Conservation (phyloP, 2,888 invertebrate genomes). For the Torymus tubicola region DNA sequence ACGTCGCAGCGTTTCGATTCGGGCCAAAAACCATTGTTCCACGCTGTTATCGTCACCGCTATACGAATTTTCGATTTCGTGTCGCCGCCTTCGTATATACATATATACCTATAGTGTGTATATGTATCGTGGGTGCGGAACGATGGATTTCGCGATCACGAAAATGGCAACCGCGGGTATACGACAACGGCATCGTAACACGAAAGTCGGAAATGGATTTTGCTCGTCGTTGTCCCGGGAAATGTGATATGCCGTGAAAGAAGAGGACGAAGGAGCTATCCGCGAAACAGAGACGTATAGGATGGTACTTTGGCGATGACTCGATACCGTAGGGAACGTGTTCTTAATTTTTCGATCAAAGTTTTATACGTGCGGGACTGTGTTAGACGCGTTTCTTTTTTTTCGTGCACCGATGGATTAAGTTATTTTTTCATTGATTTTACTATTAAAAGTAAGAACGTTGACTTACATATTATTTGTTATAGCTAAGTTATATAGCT, state of each 20-base stretch:
- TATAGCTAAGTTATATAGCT: too few relatives aligned
- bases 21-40: constrained; percentile 24
- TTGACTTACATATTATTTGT: too few relatives aligned
- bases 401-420: background rate
- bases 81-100: background rate
- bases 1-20: background rate
- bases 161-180: constrained; percentile 27
- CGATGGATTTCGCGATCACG: constrained; percentile 44
- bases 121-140: background rate
- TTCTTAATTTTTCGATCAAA: constrained; percentile 24
- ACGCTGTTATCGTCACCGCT: constrained; percentile 15
- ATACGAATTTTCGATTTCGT: constrained; percentile 44
- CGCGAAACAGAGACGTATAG: constrained; percentile 22
- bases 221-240: constrained; percentile 15
- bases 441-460: too few relatives aligned
- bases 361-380: background rate
- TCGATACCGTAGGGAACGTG: constrained; percentile 17
- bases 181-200: constrained; percentile 27
- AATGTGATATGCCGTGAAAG: constrained; percentile 29
- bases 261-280: constrained; percentile 1
- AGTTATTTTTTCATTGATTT: too few relatives aligned
- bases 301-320: background rate
- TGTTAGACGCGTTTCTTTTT: background rate
- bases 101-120: too few relatives aligned
- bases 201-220: constrained; percentile 45